Evolutionary conservation across 2,113 vertebrate genomes (phyloP).

Genomic region (Psammodynastes pulverulentus): DNA sequence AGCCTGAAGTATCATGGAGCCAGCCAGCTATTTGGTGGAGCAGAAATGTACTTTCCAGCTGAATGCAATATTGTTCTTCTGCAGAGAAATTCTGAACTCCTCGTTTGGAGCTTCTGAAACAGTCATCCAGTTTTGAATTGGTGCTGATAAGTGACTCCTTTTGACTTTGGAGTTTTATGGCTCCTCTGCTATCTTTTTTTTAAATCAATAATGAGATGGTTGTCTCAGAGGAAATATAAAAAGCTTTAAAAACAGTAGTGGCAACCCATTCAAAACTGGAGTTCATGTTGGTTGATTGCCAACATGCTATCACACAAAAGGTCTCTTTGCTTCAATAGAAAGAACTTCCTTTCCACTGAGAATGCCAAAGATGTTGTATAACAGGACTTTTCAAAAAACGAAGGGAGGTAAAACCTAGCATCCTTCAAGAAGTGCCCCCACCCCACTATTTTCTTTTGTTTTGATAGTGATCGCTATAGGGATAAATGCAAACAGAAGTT

Average conservation of each 20-base stretch:
- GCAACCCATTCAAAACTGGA: conserved; percentile 30
- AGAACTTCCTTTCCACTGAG: conserved; percentile 27
- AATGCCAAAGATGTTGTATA: conserved; percentile 40
- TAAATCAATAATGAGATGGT: conserved; percentile 36
- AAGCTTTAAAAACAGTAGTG: conserved; percentile 26
- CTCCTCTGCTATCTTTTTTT: conserved; percentile 32
- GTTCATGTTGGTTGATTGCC: conserved; percentile 37
- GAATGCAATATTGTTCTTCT: conserved; percentile 4
- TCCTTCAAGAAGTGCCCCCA: background rate
- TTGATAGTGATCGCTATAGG: conserved; percentile 21
- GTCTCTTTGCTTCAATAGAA: conserved; percentile 15
- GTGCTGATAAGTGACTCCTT: conserved; percentile 6
- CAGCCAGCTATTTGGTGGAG: background rate
- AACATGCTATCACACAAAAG: conserved; percentile 33
- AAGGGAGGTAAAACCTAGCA: conserved; percentile 29
- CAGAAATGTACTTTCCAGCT: conserved; percentile 20
- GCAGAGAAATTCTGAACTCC: background rate
- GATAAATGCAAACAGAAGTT: conserved; percentile 2
- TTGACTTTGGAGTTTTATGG: conserved; percentile 19
- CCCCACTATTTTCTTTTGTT: background rate
- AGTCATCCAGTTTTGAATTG: conserved; percentile 10
- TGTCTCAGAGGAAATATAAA: conserved; percentile 37
- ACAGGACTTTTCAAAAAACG: conserved; percentile 5
- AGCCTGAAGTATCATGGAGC: background rate
- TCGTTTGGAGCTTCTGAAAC: background rate